Evolutionary conservation across 2,888 invertebrate genomes (phyloP).

Genomic region (Leptopilina drosophilae): DNA sequence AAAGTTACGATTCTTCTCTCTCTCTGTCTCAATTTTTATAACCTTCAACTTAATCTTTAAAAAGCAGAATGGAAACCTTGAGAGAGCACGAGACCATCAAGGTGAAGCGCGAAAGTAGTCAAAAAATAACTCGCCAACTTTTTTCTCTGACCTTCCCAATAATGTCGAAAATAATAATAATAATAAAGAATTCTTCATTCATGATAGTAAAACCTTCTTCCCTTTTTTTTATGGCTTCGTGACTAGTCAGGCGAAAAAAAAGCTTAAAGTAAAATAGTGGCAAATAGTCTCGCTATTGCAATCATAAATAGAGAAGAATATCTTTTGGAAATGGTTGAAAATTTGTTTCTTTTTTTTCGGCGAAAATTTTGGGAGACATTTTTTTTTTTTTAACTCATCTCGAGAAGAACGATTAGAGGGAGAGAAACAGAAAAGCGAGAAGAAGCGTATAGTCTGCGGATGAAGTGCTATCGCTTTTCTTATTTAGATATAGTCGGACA

Average conservation of each 20-base stretch:
- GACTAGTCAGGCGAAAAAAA: too few species aligned
- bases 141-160: not conserved
- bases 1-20: not conserved
- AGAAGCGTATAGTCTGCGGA: not conserved
- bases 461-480: conserved; percentile 39
- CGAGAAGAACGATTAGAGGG: not conserved
- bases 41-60: conserved; percentile 45
- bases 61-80: conserved; percentile 51
- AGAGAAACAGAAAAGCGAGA: not conserved
- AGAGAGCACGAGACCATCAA: conserved; percentile 51
- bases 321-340: too few species aligned
- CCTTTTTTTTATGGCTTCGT: too few species aligned
- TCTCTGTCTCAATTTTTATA: conserved; percentile 1
- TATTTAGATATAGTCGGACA: conserved; percentile 56
- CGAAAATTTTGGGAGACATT: too few species aligned
- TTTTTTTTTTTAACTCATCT: too few species aligned
- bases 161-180: not conserved
- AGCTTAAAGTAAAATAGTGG: too few species aligned
- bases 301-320: too few species aligned
- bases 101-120: conserved; percentile 44
- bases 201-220: too few species aligned
- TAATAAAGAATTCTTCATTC: too few species aligned
- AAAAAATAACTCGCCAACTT: conserved; percentile 3
- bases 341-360: too few species aligned
- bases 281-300: too few species aligned